These are phyloP conservation scores for Sialis lutaria DNA, from an alignment of 2,888 invertebrate genomes.

Conservation along the genomic window DNA sequence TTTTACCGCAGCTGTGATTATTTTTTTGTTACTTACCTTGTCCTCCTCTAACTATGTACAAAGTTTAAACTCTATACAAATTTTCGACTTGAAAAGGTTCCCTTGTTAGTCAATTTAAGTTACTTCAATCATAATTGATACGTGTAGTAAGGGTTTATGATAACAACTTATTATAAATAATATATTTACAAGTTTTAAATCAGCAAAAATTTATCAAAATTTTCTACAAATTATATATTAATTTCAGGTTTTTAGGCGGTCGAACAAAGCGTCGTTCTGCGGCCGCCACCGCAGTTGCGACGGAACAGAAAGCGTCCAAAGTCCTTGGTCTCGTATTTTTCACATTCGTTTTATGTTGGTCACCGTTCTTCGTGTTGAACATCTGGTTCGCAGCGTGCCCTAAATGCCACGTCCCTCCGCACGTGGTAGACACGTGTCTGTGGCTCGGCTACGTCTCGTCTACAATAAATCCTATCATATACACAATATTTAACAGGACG, in stretches of 20 bases:
- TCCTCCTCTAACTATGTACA: no score
- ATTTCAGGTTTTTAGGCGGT: slow-evolving; percentile 46
- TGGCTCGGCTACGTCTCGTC: slow-evolving; percentile 89
- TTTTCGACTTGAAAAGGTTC: no score
- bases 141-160: no score
- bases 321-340: slow-evolving; percentile 83
- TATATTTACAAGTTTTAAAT: no score
- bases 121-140: no score
- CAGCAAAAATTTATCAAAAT: no score
- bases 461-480: slow-evolving; percentile 86
- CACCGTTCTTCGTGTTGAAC: slow-evolving; percentile 80
- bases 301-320: slow-evolving; percentile 90
- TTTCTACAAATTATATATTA: slow-evolving; percentile 1
- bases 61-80: no score
- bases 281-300: slow-evolving; percentile 68
- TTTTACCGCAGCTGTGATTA: no score
- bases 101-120: no score
- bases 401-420: slow-evolving; percentile 53
- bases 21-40: no score
- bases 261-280: slow-evolving; percentile 51
- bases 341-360: slow-evolving; percentile 85
- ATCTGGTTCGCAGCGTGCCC: slow-evolving; percentile 75
- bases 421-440: slow-evolving; percentile 63
- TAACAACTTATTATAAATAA: no score
- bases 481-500: slow-evolving; percentile 81